These are phyloP conservation scores for Paramormyrops kingsleyae DNA, from an alignment of 2,113 vertebrate genomes.

Conservation along the genomic window DNA sequence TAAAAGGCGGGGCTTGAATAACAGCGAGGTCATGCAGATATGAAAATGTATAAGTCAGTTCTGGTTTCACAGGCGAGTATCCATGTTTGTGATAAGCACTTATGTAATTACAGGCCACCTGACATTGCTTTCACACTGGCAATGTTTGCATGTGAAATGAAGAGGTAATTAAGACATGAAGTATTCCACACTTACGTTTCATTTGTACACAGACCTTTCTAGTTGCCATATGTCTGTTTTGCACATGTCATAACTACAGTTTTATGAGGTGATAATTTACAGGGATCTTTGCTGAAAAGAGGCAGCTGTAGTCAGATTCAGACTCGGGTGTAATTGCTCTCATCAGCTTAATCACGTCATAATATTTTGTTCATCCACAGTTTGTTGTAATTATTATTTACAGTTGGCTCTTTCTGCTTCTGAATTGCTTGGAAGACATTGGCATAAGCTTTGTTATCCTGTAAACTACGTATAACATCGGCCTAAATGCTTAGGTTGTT, in stretches of 20 bases:
- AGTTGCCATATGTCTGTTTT: neutral
- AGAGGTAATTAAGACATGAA: neutral
- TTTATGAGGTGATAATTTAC: slow-evolving; percentile 1
- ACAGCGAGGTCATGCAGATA: neutral
- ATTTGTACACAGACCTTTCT: neutral
- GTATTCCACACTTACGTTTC: neutral
- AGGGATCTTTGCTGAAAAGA: neutral
- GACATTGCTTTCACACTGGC: neutral
- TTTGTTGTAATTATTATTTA: neutral
- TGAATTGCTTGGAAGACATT: neutral
- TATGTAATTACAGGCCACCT: neutral
- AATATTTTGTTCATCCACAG: neutral
- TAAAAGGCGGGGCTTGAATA: neutral
- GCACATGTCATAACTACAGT: neutral
- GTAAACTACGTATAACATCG: neutral
- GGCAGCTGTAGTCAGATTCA: neutral
- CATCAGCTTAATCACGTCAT: neutral
- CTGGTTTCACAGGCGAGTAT: neutral
- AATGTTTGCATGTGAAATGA: neutral
- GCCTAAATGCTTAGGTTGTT: neutral
- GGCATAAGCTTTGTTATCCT: neutral
- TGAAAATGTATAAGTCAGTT: neutral
- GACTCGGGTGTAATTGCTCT: neutral
- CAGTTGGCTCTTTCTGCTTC: neutral
- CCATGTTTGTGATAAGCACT: neutral